These are phyloP conservation scores for Dynastes hyllus DNA, from an alignment of 2,888 invertebrate genomes.

Conservation along the genomic window DNA sequence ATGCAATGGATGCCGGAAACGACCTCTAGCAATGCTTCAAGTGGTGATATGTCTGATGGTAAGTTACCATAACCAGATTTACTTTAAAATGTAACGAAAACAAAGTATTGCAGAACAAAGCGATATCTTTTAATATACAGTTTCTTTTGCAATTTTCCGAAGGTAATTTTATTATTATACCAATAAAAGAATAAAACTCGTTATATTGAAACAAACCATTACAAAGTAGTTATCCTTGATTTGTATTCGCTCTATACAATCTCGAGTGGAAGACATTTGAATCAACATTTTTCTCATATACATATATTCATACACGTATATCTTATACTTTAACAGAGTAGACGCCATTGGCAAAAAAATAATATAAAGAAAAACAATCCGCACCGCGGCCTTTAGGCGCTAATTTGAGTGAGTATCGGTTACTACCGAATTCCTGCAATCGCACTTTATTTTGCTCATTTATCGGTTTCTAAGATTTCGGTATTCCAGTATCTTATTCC, in stretches of 20 bases:
- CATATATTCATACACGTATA: constrained; percentile 4
- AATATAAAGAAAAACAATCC: not conserved
- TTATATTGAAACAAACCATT: constrained; percentile 38
- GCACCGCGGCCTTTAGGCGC: not conserved
- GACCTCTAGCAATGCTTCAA: constrained; percentile 71
- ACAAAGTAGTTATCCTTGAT: constrained; percentile 43
- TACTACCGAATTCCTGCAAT: not conserved
- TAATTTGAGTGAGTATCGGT: not conserved
- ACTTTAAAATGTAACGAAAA: not conserved
- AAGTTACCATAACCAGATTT: constrained; percentile 61
- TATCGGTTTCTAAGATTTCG: not conserved
- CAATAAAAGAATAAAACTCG: constrained; percentile 25
- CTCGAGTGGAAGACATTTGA: constrained; percentile 37
- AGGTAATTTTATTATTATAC: constrained; percentile 1
- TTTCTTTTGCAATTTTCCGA: not conserved
- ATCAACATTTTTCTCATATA: constrained; percentile 22
- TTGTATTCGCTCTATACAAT: constrained; percentile 10
- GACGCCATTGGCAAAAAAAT: not conserved
- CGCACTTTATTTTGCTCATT: not conserved
- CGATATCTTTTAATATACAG: constrained; percentile 1
- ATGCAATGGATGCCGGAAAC: constrained; percentile 72
- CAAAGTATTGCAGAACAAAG: not conserved
- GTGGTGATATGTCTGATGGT: constrained; percentile 83
- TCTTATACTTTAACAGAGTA: not conserved
- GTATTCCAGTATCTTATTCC: not conserved